Base-by-base conservation (phyloP, 2,888 invertebrate species). In the Aporophyla lueneburgensis region DNA sequence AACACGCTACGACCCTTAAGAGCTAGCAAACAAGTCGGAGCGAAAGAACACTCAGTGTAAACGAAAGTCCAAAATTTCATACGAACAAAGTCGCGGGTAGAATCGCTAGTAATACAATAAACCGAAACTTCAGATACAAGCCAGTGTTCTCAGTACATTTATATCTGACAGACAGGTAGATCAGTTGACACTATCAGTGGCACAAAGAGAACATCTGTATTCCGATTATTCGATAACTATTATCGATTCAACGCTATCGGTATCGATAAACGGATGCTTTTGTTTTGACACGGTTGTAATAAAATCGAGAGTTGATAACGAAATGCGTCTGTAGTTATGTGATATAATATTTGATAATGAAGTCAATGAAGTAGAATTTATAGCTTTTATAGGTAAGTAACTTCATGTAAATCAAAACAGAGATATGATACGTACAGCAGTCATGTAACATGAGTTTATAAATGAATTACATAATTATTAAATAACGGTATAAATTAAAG, bases 181-280 rank as follows among this genome's bases (percentile, higher is more conserved):
- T 83, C 79, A 71, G 61, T 59, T 83, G 73, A 72, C 83, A 72
- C 59, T 61, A 78, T 56, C 61, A 40, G 58, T 49, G 71, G 53
- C 27, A 78, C 78, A 81, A 84, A 78, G 68, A 43, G 33, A 74
- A 68, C 73, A 78, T 76, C 68, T 71, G 58, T 78, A 71, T 65
- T 68, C 46, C 43, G 68, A 69, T 76, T 76, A 74, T 75, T 77
- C 67, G 68, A 84, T 81, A 74, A 70, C 71, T 76, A 62, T 59
- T 40, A 71, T 56, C 67, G 78, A 78, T 54, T 27, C 69, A 67
- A 62, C 59, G 71, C 59, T 81, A 75, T 81, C 58, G n/a, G n/a
- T 73, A 69, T 61, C 66, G 51, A 75, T 73, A 65, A 72, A 70
- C 46, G 14, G 56, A 63, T 76, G 53, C 43, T 62, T 76, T 75